Evolutionary conservation across 1,140 invertebrate species (phyloP).

Genomic region (Pseudomyrmex flavicornis): DNA sequence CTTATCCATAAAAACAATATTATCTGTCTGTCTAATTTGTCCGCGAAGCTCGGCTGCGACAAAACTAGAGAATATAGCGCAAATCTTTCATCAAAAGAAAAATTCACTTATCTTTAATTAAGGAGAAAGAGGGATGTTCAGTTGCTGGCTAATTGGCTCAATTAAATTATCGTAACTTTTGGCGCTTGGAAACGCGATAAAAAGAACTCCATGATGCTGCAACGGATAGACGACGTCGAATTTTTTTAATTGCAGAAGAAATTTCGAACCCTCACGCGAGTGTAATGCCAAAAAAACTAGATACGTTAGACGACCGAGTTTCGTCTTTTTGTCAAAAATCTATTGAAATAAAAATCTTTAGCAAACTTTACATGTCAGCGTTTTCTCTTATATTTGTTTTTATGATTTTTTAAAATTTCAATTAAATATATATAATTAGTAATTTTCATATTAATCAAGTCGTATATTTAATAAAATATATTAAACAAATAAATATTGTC

Average conservation of each 20-base stretch:
- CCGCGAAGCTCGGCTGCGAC: not conserved
- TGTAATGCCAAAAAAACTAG: not conserved
- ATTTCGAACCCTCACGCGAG: not conserved
- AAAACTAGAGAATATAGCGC: not conserved
- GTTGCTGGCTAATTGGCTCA: conserved; percentile 7
- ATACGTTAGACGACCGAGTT: not conserved
- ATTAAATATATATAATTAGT: no score
- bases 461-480: not conserved
- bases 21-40: not conserved
- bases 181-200: not conserved
- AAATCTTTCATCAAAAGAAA: not conserved
- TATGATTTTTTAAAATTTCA: no score
- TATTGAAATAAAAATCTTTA: no score
- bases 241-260: conserved; percentile 27
- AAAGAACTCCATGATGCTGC: not conserved
- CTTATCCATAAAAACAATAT: not conserved
- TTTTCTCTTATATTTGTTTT: no score
- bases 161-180: conserved; percentile 35
- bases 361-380: no score
- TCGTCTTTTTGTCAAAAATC: no score
- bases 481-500: not conserved
- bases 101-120: conserved; percentile 27
- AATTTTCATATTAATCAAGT: no score
- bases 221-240: not conserved
- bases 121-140: not conserved